phyloP scores from a whole-genome alignment of 1,140 invertebrate genomes.

The Pseudobourletiella spinata region DNA sequence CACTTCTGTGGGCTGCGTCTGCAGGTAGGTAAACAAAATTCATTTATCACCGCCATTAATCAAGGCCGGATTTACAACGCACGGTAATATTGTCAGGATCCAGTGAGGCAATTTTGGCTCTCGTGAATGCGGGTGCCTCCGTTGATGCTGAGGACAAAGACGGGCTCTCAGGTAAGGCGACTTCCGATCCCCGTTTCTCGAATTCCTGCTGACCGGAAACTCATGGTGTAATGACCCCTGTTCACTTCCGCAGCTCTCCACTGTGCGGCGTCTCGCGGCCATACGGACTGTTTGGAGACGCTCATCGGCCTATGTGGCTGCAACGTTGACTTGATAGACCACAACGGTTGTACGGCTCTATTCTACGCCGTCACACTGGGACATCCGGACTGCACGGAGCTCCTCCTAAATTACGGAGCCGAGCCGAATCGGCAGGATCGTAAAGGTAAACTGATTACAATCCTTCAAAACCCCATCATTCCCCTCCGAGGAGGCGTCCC shows the following conservation, averaged over 20 bases:
- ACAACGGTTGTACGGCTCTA: constrained; percentile 86
- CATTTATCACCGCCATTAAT: background rate
- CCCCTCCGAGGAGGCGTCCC: too few relatives aligned
- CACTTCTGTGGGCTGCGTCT: constrained; percentile 92
- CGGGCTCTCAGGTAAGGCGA: constrained; percentile 44
- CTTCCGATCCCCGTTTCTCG: background rate
- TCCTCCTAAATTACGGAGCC: constrained; percentile 76
- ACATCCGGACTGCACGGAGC: constrained; percentile 84
- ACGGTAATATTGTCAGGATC: constrained; percentile 50
- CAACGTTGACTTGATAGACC: constrained; percentile 45
- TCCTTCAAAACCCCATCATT: too few relatives aligned
- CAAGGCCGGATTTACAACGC: background rate
- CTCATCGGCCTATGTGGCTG: constrained; percentile 80
- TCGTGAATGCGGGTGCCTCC: constrained; percentile 74
- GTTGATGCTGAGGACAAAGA: constrained; percentile 69
- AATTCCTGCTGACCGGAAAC: too few relatives aligned
- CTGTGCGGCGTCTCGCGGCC: constrained; percentile 90
- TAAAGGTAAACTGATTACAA: too few relatives aligned
- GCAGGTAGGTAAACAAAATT: constrained; percentile 52
- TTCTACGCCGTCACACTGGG: constrained; percentile 94
- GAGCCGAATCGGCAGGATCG: constrained; percentile 85
- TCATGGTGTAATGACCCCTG: too few relatives aligned
- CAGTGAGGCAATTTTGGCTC: constrained; percentile 72
- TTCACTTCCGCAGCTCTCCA: constrained; percentile 60
- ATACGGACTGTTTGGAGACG: constrained; percentile 83